Evolutionary conservation across 2,888 invertebrate genomes (phyloP).

Genomic region (Poecilus cupreus): DNA sequence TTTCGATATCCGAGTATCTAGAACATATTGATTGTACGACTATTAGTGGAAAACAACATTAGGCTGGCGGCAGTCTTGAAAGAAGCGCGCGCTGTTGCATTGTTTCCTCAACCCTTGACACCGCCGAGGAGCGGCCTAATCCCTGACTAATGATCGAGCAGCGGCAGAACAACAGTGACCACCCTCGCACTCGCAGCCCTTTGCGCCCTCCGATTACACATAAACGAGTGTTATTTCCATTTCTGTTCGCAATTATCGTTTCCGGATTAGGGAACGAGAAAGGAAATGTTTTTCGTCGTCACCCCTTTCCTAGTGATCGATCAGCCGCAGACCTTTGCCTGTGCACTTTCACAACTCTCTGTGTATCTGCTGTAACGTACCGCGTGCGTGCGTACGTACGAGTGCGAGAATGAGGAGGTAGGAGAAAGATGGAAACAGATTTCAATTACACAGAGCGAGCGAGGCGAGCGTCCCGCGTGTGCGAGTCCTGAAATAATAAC

Average conservation of each 20-base stretch:
- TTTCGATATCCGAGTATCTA: slow-evolving; percentile 60
- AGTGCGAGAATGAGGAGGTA: slow-evolving; percentile 4
- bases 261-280: slow-evolving; percentile 69
- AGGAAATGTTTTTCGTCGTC: slow-evolving; percentile 63
- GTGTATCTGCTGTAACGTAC: background rate
- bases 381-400: background rate
- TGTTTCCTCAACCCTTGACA: slow-evolving; percentile 66
- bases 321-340: slow-evolving; percentile 38
- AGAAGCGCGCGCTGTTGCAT: slow-evolving; percentile 61
- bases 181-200: slow-evolving; percentile 58
- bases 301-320: slow-evolving; percentile 54
- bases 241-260: slow-evolving; percentile 72
- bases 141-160: slow-evolving; percentile 67
- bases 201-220: slow-evolving; percentile 65
- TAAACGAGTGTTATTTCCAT: slow-evolving; percentile 69
- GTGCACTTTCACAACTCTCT: slow-evolving; percentile 5
- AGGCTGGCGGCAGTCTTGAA: slow-evolving; percentile 61
- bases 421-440: slow-evolving; percentile 28
- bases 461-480: slow-evolving; percentile 9
- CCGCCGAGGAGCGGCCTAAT: slow-evolving; percentile 66
- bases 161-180: slow-evolving; percentile 62
- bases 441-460: slow-evolving; percentile 48
- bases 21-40: slow-evolving; percentile 68
- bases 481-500: slow-evolving; percentile 56
- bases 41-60: slow-evolving; percentile 66